These are phyloP conservation scores for Sphinx pinastri DNA, from an alignment of 2,888 invertebrate species.

Conservation along the genomic window DNA sequence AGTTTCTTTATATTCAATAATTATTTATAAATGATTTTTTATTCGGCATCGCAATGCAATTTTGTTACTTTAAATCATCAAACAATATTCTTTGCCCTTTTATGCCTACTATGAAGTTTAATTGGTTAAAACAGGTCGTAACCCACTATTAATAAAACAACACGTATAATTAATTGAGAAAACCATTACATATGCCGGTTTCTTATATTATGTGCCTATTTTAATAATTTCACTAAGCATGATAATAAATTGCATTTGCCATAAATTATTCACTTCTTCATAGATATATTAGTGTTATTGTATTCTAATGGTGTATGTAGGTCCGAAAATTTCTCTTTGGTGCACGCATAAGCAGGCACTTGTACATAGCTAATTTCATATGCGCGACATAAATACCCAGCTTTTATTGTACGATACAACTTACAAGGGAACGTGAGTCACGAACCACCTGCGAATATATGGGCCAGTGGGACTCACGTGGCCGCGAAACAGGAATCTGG, in stretches of 20 bases:
- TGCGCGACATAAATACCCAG: constrained; percentile 58
- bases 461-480: constrained; percentile 50
- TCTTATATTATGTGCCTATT: neutral
- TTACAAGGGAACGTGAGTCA: constrained; percentile 31
- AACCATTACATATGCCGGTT: constrained; percentile 1
- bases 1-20: too few relatives aligned
- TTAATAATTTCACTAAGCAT: too few relatives aligned
- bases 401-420: constrained; percentile 43
- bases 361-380: constrained; percentile 58
- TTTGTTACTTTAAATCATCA: too few relatives aligned
- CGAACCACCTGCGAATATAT: constrained; percentile 34
- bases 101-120: too few relatives aligned
- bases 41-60: too few relatives aligned
- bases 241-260: neutral
- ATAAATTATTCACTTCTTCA: neutral
- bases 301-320: constrained; percentile 27
- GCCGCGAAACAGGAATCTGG: constrained; percentile 5
- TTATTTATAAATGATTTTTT: too few relatives aligned
- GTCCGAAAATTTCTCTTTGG: constrained; percentile 51
- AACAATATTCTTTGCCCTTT: too few relatives aligned
- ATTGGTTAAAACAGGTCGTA: neutral
- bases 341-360: constrained; percentile 45
- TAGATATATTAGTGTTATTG: constrained; percentile 25
- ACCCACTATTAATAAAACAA: neutral
- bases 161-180: constrained; percentile 5